Base-by-base conservation (phyloP, 2,113 vertebrate genomes). In the Mesocricetus auratus region DNA sequence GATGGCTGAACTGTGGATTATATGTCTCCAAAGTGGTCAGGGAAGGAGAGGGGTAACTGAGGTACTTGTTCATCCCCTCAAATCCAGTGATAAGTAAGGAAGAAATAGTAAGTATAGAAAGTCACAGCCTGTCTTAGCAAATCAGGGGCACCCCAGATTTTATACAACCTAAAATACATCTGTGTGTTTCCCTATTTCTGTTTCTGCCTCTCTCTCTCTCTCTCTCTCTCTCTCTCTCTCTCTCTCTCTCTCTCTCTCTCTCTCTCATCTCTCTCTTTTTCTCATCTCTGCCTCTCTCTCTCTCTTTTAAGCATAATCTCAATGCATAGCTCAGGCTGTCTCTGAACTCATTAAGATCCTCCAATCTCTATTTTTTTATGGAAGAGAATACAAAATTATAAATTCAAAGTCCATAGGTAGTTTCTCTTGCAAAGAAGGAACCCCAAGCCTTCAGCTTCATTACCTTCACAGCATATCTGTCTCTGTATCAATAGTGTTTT, bases 71-170 rank as follows among this genome's bases (percentile, higher is more conserved):
- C 33, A 16, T 4, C 53, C 21, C n/a, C 7, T 11, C 15, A 4
- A 42, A 42, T 74, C 9, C 22, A 62, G n/a, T 4, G 62, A 42
- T 74, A 94, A 90, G 26, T 78, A 93, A 79, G 39, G 53, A 92
- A 95, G 15, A 91, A 86, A 81, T 73, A 78, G 50, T 64, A 60
- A 91, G 33, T n/a, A 73, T 3, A 86, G 29, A n/a, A 62, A 93
- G 50, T 89, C 16, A 24, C 6, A 97, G 33, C 22, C n/a, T 12
- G 17, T 31, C 45, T 68, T 29, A 88, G 71, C 53, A 69, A 68
- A 71, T 42, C 47, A 78, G 29, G 45, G 39, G 24, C 21, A 53
- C 11, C 5, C 60, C 29, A 71, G 50, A 21, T 62, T 97, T 94
- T 85, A 1, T 56, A 8, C 64, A 91, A 42, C 4, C 64, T 81